A percentile compares a stretch with the other conserved stretches of the same genome.
phyloP scores from a whole-genome alignment of 2,888 invertebrate genomes.

The Uropetala carovei region DNA sequence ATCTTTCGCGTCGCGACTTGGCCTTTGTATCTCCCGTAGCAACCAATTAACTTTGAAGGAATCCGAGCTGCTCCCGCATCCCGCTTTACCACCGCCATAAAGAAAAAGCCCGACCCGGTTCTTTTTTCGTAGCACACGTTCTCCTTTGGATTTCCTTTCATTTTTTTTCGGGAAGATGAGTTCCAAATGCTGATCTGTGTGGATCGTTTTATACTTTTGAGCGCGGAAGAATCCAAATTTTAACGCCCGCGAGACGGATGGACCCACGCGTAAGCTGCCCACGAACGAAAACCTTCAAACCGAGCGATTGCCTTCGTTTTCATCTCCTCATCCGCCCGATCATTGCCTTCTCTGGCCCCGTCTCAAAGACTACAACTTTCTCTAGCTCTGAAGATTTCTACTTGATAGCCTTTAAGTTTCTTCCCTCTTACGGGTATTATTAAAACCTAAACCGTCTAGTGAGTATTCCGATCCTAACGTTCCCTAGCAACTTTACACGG shows the following conservation, averaged over 20 bases:
- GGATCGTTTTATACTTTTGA: too few species aligned
- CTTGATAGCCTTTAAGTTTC: not conserved
- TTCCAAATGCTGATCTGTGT: too few species aligned
- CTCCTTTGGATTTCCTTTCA: too few species aligned
- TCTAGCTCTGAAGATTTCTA: not conserved
- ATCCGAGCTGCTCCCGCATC: not conserved
- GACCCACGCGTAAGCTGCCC: too few species aligned
- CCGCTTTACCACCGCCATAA: not conserved
- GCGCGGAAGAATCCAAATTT: too few species aligned
- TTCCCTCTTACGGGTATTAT: not conserved
- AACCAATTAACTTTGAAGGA: not conserved
- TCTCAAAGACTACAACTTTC: not conserved
- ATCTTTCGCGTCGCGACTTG: not conserved
- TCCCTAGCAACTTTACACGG: not conserved
- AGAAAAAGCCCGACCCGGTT: not conserved
- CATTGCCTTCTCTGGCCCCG: not conserved
- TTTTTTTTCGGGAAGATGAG: too few species aligned
- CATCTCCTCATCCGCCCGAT: not conserved
- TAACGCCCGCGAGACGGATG: too few species aligned
- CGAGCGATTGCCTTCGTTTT: not conserved
- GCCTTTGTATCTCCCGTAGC: not conserved
- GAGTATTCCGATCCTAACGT: not conserved
- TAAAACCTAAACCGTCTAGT: slow-evolving; percentile 17
- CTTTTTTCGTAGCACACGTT: not conserved
- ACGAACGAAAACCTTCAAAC: not conserved